Conservation (phyloP, 2,797 vertebrate genomes). For the Alfaro cultratus region DNA sequence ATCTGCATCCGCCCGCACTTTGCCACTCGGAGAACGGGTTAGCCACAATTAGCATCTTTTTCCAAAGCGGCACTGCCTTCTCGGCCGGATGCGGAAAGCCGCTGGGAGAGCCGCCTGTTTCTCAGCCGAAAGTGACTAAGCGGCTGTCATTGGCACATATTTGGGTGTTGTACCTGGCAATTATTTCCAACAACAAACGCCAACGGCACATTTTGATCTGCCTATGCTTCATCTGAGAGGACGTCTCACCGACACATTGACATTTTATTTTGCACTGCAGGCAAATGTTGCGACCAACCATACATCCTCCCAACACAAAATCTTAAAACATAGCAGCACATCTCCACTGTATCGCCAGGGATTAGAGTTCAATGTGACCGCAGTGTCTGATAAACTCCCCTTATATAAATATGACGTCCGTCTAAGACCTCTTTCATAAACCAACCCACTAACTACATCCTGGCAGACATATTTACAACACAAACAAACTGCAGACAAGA, state of each 20-base stretch:
- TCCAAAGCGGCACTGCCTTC: background rate
- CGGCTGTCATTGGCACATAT: background rate
- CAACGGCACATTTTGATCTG: background rate
- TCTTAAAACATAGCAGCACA: background rate
- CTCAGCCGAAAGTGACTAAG: constrained; percentile 6
- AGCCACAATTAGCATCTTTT: constrained; percentile 8
- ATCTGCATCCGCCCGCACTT: background rate
- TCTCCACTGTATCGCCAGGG: background rate
- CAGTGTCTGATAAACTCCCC: background rate
- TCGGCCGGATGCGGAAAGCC: background rate
- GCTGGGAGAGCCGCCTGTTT: background rate
- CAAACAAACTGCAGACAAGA: constrained; percentile 15
- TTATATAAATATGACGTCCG: background rate
- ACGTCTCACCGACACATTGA: background rate
- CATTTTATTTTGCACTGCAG: constrained; percentile 3
- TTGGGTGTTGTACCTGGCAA: constrained; percentile 1
- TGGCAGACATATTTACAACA: constrained; percentile 13
- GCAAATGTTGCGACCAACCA: constrained; percentile 2
- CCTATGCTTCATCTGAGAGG: background rate
- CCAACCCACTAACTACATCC: background rate
- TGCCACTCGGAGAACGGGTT: background rate
- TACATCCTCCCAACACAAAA: background rate
- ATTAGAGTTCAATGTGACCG: background rate
- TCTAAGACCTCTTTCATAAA: background rate
- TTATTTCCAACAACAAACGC: background rate